Percentiles rank a stretch among this genome's conserved stretches.
phyloP scores from a whole-genome alignment of 2,797 vertebrate species.

The Rhodeus uyekii region DNA sequence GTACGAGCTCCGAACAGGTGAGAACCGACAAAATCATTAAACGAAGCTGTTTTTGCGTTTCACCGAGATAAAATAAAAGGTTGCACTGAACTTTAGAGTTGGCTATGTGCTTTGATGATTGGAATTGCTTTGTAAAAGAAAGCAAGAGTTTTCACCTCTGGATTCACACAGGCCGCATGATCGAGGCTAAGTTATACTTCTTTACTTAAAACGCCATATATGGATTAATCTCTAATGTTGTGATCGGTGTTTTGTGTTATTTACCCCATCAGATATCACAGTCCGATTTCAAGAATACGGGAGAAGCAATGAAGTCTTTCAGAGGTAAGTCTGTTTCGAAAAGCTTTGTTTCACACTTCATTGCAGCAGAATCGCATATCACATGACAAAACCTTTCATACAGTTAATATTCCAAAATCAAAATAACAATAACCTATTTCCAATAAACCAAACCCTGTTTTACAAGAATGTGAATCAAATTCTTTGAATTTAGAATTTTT shows the following conservation, averaged over 20 bases:
- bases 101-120: neutral
- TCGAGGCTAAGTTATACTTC: neutral
- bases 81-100: neutral
- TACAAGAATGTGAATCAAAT: neutral
- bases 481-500: no score
- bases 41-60: neutral
- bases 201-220: neutral
- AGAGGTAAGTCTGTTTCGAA: conserved; percentile 57
- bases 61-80: neutral
- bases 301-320: conserved; percentile 61
- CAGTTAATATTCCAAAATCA: neutral
- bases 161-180: neutral
- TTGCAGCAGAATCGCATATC: neutral
- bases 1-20: conserved; percentile 60
- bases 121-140: neutral
- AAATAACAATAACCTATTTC: neutral
- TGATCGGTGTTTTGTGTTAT: neutral
- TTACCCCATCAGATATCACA: neutral
- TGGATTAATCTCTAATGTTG: neutral
- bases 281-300: neutral
- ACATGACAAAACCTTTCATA: neutral
- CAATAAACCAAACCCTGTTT: neutral
- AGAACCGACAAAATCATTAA: conserved; percentile 45
- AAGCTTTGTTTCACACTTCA: neutral
- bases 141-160: neutral